Evolutionary conservation across 2,113 vertebrate genomes (phyloP).

Genomic region (Alethe castanea): DNA sequence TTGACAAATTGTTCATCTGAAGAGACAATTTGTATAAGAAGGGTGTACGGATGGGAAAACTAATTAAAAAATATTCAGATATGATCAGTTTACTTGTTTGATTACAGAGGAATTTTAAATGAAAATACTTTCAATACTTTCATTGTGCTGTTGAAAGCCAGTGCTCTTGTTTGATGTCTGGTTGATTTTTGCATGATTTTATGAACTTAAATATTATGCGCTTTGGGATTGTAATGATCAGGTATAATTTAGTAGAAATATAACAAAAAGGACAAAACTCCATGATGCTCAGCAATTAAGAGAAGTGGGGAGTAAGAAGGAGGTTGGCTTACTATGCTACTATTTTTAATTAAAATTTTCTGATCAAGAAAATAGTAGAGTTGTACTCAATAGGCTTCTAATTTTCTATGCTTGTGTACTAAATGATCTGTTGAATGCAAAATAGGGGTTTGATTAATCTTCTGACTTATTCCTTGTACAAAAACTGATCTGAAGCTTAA

Average conservation of each 20-base stretch:
- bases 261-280: neutral
- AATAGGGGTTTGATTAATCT: conserved; percentile 10
- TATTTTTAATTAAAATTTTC: conserved; percentile 35
- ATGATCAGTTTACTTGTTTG: neutral
- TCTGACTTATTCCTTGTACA: neutral
- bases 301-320: neutral
- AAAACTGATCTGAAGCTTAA: conserved; percentile 1
- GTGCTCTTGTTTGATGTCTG: neutral
- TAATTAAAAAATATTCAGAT: neutral
- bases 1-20: neutral
- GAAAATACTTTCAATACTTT: neutral
- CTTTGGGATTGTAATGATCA: neutral
- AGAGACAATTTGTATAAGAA: neutral
- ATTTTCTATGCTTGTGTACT: conserved; percentile 47
- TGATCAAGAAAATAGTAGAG: conserved; percentile 6
- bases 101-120: neutral
- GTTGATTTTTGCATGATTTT: neutral
- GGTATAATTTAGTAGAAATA: neutral
- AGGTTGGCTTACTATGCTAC: neutral
- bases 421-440: conserved; percentile 22
- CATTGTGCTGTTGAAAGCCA: neutral
- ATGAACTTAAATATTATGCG: neutral
- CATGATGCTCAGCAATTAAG: neutral
- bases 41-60: neutral
- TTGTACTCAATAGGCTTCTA: conserved; percentile 36